These are phyloP conservation scores for Periplaneta americana DNA, from an alignment of 1,140 invertebrate genomes.

Conservation along the genomic window DNA sequence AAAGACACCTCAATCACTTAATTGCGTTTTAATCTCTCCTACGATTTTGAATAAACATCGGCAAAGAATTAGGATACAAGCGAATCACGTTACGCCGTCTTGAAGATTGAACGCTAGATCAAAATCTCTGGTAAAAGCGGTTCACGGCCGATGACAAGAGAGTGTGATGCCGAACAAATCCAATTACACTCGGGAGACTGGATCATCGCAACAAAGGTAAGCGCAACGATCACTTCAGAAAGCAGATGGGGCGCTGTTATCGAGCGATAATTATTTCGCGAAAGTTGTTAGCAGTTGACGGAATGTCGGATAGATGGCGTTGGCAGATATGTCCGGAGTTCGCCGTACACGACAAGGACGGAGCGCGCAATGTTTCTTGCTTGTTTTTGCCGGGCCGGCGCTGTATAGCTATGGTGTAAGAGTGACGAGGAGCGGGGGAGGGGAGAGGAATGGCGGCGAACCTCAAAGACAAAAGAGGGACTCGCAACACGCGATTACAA, in stretches of 20 bases:
- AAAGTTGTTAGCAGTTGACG: background rate
- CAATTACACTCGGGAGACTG: background rate
- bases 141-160: background rate
- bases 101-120: background rate
- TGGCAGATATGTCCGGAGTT: background rate
- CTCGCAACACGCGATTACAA: slow-evolving; percentile 16
- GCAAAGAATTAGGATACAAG: background rate
- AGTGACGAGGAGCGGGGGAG: too few species aligned
- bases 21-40: too few species aligned
- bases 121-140: background rate
- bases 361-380: background rate
- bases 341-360: background rate
- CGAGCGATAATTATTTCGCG: background rate
- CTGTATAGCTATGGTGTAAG: background rate
- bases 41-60: too few species aligned
- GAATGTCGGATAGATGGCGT: background rate
- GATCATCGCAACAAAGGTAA: background rate
- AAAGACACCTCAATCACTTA: too few species aligned
- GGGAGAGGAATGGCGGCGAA: background rate
- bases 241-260: background rate
- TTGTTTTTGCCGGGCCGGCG: background rate
- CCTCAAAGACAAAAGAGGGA: slow-evolving; percentile 3
- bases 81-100: background rate
- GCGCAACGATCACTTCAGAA: background rate
- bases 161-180: background rate